Evolutionary conservation across 2,888 invertebrate species (phyloP).

Genomic region (Lobophora halterata): DNA sequence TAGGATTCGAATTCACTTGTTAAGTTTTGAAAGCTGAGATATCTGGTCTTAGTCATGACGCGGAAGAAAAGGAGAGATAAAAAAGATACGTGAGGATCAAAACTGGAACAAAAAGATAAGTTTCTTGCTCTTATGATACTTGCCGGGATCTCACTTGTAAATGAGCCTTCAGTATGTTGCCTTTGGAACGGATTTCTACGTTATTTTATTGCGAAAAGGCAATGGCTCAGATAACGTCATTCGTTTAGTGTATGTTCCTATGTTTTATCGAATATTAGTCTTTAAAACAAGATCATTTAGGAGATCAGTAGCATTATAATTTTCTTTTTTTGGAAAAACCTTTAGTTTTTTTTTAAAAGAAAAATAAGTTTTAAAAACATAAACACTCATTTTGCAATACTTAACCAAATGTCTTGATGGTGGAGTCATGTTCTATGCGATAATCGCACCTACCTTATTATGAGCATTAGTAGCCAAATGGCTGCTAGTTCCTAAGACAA

Average conservation of each 20-base stretch:
- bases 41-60: background rate
- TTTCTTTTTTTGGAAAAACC: too few species aligned
- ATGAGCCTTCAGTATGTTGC: conserved; percentile 30
- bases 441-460: background rate
- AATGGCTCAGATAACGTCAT: conserved; percentile 22
- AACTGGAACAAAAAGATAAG: conserved; percentile 17
- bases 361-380: too few species aligned
- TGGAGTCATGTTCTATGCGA: conserved; percentile 1
- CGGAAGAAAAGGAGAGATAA: background rate
- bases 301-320: too few species aligned
- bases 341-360: too few species aligned
- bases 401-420: too few species aligned
- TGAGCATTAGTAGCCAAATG: conserved; percentile 4
- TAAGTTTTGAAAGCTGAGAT: too few species aligned
- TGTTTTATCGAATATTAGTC: conserved; percentile 9
- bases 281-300: conserved; percentile 4
- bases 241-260: conserved; percentile 23
- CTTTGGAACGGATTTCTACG: conserved; percentile 23
- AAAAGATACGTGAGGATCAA: background rate
- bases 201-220: conserved; percentile 25
- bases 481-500: conserved; percentile 3
- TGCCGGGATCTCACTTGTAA: conserved; percentile 28
- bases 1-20: too few species aligned
- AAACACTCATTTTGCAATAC: too few species aligned
- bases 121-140: conserved; percentile 26